Evolutionary conservation across 2,888 invertebrate genomes (phyloP), one percentile per base, ranked within the genome.

Genomic region (Scrobipalpa atriplicella): DNA sequence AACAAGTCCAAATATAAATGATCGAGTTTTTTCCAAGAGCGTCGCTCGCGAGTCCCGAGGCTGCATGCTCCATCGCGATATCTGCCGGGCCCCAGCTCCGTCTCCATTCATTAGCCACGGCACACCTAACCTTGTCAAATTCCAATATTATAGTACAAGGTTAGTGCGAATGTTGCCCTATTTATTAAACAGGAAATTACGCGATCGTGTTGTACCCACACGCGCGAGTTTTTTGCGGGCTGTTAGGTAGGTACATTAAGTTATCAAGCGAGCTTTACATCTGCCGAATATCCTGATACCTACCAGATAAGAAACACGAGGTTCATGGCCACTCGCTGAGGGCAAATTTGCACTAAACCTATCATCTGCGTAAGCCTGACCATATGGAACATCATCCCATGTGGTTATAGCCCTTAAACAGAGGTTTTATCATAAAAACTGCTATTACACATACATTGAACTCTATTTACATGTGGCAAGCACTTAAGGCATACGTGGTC

Each of bases 291-390:
- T 81, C 75, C 73, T 75, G 86, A 84, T 86, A 84, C 78, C 75
- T 73, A 75, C 72, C 76, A 84, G 87, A 90, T 90, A 86, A 88
- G 72, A 78, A 78, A 80, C 79, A 36, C 81, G 69, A 80, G 83
- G 89, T 87, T 89, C 89, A 90, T 71, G 89, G 90, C 72, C 89
- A 74, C 78, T 71, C 73, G 68, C 80, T 72, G 80, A 82, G 82
- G 81, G 79, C 82, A 78, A 69, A 71, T 67, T 21, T 72, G n/a
- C 72, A 63, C 70, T 79, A 79, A 76, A 78, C 72, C 77, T 78
- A 81, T 83, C 83, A 82, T 81, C 76, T 75, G 78, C 71, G 73
- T 79, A 80, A 78, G 79, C 73, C 66, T 69, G 62, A 63, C 51
- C 66, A 69, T 69, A 64, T 64, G 64, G 64, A 51, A 19, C 56